A percentile compares a stretch with the other conserved stretches of the same genome.
Evolutionary conservation across 2,113 vertebrate genomes (phyloP).

Genomic region (Isichthys henryi): DNA sequence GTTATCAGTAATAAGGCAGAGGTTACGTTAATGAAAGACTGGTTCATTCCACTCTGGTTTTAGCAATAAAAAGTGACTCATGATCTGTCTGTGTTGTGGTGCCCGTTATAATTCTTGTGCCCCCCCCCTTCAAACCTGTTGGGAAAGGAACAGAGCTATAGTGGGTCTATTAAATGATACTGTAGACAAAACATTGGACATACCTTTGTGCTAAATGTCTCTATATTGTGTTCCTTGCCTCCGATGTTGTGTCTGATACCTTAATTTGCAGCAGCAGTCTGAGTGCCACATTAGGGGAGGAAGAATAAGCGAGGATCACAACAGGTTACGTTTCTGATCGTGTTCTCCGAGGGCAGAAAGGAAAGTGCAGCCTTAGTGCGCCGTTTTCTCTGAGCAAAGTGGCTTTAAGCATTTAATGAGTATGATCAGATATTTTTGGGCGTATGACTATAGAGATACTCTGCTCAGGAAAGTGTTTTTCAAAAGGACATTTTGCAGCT

Average conservation of each 20-base stretch:
- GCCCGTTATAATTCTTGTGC: constrained; percentile 14
- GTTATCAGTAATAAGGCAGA: neutral
- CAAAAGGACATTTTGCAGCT: neutral
- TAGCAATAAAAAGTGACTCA: constrained; percentile 46
- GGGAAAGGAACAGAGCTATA: neutral
- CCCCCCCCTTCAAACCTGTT: neutral
- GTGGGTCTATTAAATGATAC: neutral
- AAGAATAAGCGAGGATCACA: neutral
- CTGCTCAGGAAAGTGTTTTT: neutral
- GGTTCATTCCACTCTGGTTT: constrained; percentile 48
- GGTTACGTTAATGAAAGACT: neutral
- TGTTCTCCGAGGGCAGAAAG: neutral
- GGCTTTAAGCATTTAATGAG: neutral
- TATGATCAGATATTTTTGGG: neutral
- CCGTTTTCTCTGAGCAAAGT: neutral
- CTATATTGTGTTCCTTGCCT: neutral
- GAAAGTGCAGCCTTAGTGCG: neutral
- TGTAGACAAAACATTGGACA: neutral
- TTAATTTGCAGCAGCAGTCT: neutral
- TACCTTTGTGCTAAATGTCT: neutral
- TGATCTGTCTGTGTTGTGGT: constrained; percentile 41
- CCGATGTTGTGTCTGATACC: constrained; percentile 5
- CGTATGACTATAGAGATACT: neutral
- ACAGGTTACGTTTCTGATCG: neutral
- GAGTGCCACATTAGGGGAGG: neutral